Percentiles rank a stretch among this genome's conserved stretches.
Conservation (phyloP, 2,113 vertebrate species). For the Benitochromis conjunctus region DNA sequence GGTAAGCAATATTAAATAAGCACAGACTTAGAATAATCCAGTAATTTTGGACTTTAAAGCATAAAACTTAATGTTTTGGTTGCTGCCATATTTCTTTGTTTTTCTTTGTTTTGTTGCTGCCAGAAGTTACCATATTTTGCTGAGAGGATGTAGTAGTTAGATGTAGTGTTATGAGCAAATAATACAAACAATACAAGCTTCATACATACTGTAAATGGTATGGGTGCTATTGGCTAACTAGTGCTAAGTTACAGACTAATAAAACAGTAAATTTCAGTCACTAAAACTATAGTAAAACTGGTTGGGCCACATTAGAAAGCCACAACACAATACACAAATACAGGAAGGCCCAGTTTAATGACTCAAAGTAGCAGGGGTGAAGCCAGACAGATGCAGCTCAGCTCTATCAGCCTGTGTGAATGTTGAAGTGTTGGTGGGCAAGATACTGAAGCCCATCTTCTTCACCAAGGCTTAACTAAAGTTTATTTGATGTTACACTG, state of each 20-base stretch:
- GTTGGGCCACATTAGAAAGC: background rate
- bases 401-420: background rate
- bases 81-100: background rate
- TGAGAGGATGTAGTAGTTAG: background rate
- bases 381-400: background rate
- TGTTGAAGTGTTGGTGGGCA: background rate
- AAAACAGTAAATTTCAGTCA: background rate
- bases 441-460: background rate
- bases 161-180: background rate
- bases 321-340: background rate
- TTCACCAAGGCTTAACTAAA: background rate
- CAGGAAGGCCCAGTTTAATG: background rate
- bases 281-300: background rate
- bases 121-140: background rate
- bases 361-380: background rate
- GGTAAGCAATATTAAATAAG: slow-evolving; percentile 36
- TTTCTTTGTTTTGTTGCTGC: background rate
- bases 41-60: background rate
- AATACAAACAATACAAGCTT: background rate
- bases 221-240: background rate
- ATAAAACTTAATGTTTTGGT: background rate
- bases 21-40: background rate
- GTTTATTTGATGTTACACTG: background rate
- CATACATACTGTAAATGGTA: background rate
- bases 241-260: background rate